Base-by-base conservation (phyloP, 2,888 invertebrate species). In the Aquatica leii region DNA sequence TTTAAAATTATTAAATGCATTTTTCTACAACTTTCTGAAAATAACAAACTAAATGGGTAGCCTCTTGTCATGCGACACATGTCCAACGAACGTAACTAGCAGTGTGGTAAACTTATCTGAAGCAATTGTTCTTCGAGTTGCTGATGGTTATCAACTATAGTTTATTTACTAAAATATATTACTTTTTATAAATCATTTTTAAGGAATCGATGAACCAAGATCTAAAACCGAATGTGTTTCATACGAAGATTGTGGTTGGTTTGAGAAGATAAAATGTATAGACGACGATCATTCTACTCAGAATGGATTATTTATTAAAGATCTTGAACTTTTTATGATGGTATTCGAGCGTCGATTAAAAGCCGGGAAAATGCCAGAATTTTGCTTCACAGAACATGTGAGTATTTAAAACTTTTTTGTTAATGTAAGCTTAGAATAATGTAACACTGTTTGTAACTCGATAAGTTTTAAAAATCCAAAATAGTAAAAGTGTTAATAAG, bases 241-340 rank as follows among this genome's bases (percentile, higher is more conserved):
- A 31, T 6, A 53, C 20, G 61, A 62, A 31, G 69, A 70, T 41
- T 21, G 54, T 11, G 65, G 61, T 50, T 70, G 70, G 70, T 58
- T 82, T 65, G 83, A 84, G 61, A 82, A 82, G 59, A 79, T 84
- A 5, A 77, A 79, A 64, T 82, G 82, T 51, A 71, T 86, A 72
- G 86, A 86, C 65, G 85, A 86, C 14, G 80, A 71, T 17, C 86
- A 86, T 71, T 83, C 85, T 0, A 81, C 83, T 66, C 77, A 78
- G 67, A 81, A 78, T 57, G 85, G 85, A 79, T 82, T 80, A n/a
- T 74, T 73, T 1, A 6, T 69, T 2, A 34, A 11, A 31, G 51
- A 20, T 1, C 11, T 62, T 2, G 48, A 58, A 4, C 2, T 9
- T 9, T 35, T 12, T 9, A 55, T 63, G 6, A 1, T 1, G 11